A percentile compares a stretch with the other conserved stretches of the same genome.
Conservation (phyloP, 2,888 invertebrate species). For the Hipparchia sbordonii region DNA sequence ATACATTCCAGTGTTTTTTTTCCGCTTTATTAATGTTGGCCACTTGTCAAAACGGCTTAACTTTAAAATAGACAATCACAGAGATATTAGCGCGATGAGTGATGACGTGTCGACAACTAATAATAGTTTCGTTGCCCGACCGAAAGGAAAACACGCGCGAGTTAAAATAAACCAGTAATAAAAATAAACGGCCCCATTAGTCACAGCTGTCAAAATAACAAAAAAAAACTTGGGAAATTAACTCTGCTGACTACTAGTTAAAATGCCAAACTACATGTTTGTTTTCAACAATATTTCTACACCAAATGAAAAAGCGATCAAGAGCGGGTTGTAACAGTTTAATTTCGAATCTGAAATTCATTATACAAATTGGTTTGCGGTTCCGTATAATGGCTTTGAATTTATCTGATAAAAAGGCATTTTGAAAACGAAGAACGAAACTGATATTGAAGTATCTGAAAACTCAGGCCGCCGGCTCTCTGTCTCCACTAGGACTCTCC, state of each 20-base stretch:
- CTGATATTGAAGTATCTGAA: conserved; percentile 62
- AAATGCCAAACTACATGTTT: conserved; percentile 45
- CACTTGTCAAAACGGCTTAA: conserved; percentile 66
- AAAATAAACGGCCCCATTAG: conserved; percentile 80
- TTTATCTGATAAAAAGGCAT: conserved; percentile 56
- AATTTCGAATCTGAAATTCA: conserved; percentile 56
- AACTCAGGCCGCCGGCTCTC: conserved; percentile 53
- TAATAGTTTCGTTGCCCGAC: conserved; percentile 71
- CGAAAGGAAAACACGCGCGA: conserved; percentile 65
- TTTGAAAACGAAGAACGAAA: conserved; percentile 64
- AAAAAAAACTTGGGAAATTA: conserved; percentile 57
- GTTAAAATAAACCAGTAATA: conserved; percentile 76
- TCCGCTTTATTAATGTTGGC: conserved; percentile 54
- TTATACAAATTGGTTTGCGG: conserved; percentile 20
- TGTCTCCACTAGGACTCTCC: conserved; percentile 44
- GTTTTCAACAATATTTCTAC: conserved; percentile 28
- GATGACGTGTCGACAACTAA: conserved; percentile 76
- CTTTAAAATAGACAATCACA: conserved; percentile 72
- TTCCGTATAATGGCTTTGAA: conserved; percentile 39
- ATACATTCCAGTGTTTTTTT: conserved; percentile 29
- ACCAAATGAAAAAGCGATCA: conserved; percentile 13
- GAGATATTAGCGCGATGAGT: conserved; percentile 75
- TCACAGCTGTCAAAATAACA: conserved; percentile 80
- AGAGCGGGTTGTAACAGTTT: conserved; percentile 33
- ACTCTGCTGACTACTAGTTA: conserved; percentile 29